Evolutionary conservation across 2,113 vertebrate genomes (phyloP).

Genomic region (Thryonomys swinderianus): DNA sequence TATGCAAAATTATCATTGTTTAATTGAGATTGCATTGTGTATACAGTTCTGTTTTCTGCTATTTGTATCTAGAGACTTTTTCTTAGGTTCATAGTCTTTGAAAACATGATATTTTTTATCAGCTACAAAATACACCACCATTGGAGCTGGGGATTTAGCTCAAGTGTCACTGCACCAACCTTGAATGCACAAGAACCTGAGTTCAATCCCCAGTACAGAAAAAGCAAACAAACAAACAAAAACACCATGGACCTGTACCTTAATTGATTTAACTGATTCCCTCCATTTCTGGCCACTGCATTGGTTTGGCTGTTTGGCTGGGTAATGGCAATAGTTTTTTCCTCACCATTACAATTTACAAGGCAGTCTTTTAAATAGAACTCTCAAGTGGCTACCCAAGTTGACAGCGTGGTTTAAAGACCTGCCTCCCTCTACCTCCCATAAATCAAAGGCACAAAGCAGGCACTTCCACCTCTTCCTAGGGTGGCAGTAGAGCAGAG

Average conservation of each 20-base stretch:
- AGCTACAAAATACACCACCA: neutral
- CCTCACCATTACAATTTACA: neutral
- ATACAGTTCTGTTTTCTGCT: conserved; percentile 44
- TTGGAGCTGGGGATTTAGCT: no score
- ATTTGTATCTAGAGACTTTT: conserved; percentile 36
- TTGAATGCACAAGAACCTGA: no score
- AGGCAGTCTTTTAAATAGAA: conserved; percentile 6
- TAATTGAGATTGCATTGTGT: neutral
- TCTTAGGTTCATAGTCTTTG: conserved; percentile 39
- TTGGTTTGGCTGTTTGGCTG: neutral
- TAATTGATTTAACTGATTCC: neutral
- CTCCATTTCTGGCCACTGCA: neutral
- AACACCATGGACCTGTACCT: neutral
- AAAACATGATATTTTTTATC: conserved; percentile 51
- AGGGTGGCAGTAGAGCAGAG: conserved; percentile 49
- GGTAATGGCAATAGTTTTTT: neutral
- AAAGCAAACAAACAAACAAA: no score
- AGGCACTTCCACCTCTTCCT: conserved; percentile 50
- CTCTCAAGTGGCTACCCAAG: conserved; percentile 60
- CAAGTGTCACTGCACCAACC: no score
- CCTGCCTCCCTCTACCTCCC: neutral
- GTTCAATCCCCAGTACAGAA: no score
- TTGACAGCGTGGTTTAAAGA: conserved; percentile 50
- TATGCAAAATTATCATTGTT: conserved; percentile 53
- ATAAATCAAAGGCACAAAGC: conserved; percentile 66